Percentiles rank a stretch among this genome's conserved stretches.
phyloP scores from a whole-genome alignment of 2,113 vertebrate species.

The Leucosticte australis region DNA sequence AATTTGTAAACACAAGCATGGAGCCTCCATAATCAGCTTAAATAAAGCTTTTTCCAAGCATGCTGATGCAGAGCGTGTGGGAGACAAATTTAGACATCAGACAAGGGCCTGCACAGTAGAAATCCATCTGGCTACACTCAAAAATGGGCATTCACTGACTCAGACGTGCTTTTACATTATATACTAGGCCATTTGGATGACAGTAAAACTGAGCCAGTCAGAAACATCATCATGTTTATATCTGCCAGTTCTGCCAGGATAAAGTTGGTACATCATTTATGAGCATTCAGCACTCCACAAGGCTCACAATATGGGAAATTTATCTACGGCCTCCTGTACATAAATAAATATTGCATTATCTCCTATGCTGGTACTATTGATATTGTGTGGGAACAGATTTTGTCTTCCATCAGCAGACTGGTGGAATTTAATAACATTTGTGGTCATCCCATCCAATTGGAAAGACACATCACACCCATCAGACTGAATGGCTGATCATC shows the following conservation, averaged over 20 bases:
- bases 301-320: slow-evolving; percentile 63
- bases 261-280: slow-evolving; percentile 61
- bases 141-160: slow-evolving; percentile 52
- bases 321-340: slow-evolving; percentile 33
- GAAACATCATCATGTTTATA: slow-evolving; percentile 38
- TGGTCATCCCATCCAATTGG: slow-evolving; percentile 56
- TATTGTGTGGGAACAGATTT: slow-evolving; percentile 55
- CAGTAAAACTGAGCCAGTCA: slow-evolving; percentile 55
- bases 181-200: slow-evolving; percentile 54
- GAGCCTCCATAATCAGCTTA: slow-evolving; percentile 25
- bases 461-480: slow-evolving; percentile 53
- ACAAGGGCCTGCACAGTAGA: slow-evolving; percentile 40
- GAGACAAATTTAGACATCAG: slow-evolving; percentile 61
- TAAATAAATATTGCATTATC: slow-evolving; percentile 68
- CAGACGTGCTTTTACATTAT: slow-evolving; percentile 39
- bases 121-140: slow-evolving; percentile 65
- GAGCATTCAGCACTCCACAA: slow-evolving; percentile 34
- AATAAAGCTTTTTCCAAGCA: slow-evolving; percentile 49
- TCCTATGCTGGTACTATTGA: neutral
- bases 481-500: slow-evolving; percentile 33
- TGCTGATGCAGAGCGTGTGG: neutral
- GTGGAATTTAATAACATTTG: slow-evolving; percentile 64
- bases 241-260: slow-evolving; percentile 53
- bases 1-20: neutral
- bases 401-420: slow-evolving; percentile 55